Evolutionary conservation across 2,888 invertebrate species (phyloP).

Genomic region (Amaurobius ferox): DNA sequence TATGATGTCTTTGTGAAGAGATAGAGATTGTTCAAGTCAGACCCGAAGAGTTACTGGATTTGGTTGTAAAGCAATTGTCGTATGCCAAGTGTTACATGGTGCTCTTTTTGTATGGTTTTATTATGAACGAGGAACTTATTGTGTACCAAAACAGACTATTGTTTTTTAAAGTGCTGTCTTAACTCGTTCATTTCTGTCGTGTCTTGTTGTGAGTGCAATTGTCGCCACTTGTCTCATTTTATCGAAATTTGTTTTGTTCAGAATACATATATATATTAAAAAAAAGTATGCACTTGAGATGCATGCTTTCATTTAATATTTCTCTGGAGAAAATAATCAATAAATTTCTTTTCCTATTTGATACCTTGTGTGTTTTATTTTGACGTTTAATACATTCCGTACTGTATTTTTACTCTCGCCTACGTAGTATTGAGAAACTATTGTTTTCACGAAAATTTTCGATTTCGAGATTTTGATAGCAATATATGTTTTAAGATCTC

Average conservation of each 20-base stretch:
- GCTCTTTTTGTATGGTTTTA: slow-evolving; percentile 69
- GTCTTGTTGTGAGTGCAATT: neutral
- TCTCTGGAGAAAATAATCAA: slow-evolving; percentile 37
- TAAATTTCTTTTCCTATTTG: slow-evolving; percentile 28
- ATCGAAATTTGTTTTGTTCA: neutral
- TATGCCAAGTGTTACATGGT: slow-evolving; percentile 30
- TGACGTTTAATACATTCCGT: too few relatives aligned
- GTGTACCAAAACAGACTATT: slow-evolving; percentile 3
- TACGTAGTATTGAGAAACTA: too few relatives aligned
- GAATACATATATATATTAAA: too few relatives aligned
- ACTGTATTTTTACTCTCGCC: too few relatives aligned
- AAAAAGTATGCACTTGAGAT: slow-evolving; percentile 33
- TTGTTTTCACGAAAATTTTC: too few relatives aligned
- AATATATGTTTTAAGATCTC: too few relatives aligned
- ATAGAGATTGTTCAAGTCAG: neutral
- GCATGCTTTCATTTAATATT: slow-evolving; percentile 45
- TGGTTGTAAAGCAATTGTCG: neutral
- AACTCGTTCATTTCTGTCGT: neutral
- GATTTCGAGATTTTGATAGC: too few relatives aligned
- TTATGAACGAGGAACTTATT: neutral
- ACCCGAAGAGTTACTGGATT: neutral
- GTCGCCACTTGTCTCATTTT: neutral
- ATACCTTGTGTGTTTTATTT: neutral
- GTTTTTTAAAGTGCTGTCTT: neutral
- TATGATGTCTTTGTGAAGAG: too few relatives aligned